Conservation (phyloP, 2,888 invertebrate genomes). For the Drosophila sordidapex region DNA sequence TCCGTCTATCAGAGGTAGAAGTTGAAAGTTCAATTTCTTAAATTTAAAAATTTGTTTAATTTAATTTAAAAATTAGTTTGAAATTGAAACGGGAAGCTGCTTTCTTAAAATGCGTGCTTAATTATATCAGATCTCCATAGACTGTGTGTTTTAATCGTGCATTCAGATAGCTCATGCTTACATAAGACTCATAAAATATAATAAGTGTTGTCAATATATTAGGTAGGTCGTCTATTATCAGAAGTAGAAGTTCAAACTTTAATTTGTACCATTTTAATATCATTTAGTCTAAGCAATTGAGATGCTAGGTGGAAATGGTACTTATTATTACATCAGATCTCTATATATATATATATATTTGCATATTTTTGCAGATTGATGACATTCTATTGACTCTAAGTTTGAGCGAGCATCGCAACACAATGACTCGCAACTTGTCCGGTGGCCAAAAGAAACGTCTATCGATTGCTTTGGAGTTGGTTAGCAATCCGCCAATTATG, state of each 20-base stretch:
- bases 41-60: background rate
- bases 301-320: background rate
- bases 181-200: background rate
- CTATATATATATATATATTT: too few species aligned
- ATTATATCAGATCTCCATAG: background rate
- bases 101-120: background rate
- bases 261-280: background rate
- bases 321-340: background rate
- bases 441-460: slow-evolving; percentile 98
- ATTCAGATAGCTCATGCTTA: background rate
- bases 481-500: slow-evolving; percentile 98
- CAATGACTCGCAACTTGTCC: slow-evolving; percentile 95
- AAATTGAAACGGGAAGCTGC: background rate
- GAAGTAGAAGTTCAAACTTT: background rate
- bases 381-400: slow-evolving; percentile 96
- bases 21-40: background rate
- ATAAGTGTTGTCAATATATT: background rate
- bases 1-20: background rate
- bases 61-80: background rate
- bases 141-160: background rate
- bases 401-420: slow-evolving; percentile 93
- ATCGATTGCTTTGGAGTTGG: slow-evolving; percentile 96
- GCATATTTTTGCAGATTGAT: slow-evolving; percentile 88
- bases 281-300: background rate
- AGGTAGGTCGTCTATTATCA: background rate